Base-by-base conservation (phyloP, 2,888 invertebrate species). In the Cheilosia urbana region DNA sequence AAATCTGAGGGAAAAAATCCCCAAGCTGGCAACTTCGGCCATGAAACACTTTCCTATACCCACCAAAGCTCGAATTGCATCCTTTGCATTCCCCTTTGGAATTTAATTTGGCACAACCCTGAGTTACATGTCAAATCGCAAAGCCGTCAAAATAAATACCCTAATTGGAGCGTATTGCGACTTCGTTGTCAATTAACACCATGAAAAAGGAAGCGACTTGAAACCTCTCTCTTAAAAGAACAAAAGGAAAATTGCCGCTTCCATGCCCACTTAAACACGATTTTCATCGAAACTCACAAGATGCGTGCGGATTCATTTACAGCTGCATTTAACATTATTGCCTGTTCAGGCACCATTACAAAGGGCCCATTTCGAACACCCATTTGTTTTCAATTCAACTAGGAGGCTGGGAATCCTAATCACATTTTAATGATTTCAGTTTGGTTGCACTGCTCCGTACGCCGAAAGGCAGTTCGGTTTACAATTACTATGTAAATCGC, bases 191-290 rank as follows among this genome's bases (percentile, higher is more conserved):
- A 42, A 30, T 55, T 30, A 15, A 42, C 55, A n/a, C 11, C 30
- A 34, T 45, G 19, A 6, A 24, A 68, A 40, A 53, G 15, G 37
- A 9, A 4, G 4, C 15, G 19, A 17, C 17, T 9, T 21, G 7
- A 19, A 37, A 34, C 11, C 7, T 5, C 40, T n/a, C 11, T 34
- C 9, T 4, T 9, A 7, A 30, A 5, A 27, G 6, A 7, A 17
- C 45, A 15, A 30, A 21, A 45, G 68, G 58, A 37, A 9, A n/a
- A 24, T 4, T 17, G 49, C 49, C 19, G 19, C 19, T 34, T 17
- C 37, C 27, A 69, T 27, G n/a, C 62, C 55, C 57, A 78, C 78
- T 65, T 58, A 37, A 78, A 69, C 77, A 78, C 69, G 77, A 51
- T 65, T 40, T 58, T 19, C 27, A 30, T 6, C 37, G 37, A 37